phyloP scores from a whole-genome alignment of 2,888 invertebrate genomes.

The Sabatieria punctata region DNA sequence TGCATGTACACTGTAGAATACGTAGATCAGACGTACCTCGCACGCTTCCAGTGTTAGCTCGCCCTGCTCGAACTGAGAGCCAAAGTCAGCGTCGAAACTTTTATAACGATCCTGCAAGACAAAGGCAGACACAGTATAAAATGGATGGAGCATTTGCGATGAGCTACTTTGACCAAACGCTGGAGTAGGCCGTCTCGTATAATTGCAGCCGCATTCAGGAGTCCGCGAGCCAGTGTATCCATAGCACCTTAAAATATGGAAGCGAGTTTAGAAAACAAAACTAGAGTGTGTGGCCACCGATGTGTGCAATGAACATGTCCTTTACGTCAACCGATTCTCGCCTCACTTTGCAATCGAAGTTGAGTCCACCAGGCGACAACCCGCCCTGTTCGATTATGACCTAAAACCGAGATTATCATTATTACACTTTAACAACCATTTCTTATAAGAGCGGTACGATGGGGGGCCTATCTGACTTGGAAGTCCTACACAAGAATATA shows the following conservation, averaged over 20 bases:
- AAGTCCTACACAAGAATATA: too few species aligned
- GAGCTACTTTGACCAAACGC: conserved; percentile 43
- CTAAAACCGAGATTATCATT: conserved; percentile 17
- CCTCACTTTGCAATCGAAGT: conserved; percentile 41
- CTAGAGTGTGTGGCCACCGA: conserved; percentile 30
- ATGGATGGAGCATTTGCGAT: too few species aligned
- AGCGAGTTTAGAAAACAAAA: too few species aligned
- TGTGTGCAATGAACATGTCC: conserved; percentile 41
- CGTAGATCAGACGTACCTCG: too few species aligned
- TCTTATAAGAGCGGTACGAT: too few species aligned
- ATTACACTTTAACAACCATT: not conserved
- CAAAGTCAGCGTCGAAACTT: too few species aligned
- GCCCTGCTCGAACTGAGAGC: too few species aligned
- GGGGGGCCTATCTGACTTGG: too few species aligned
- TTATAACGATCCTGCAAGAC: too few species aligned
- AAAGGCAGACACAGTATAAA: too few species aligned
- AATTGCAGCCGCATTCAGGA: conserved; percentile 42
- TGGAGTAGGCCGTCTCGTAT: conserved; percentile 43
- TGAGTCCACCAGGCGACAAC: conserved; percentile 44
- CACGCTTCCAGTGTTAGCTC: too few species aligned
- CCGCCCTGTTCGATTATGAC: conserved; percentile 39
- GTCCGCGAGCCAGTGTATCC: conserved; percentile 43
- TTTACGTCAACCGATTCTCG: conserved; percentile 40
- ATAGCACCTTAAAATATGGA: conserved; percentile 38
- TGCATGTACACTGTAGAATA: too few species aligned